These are phyloP conservation scores for Diplodus puntazzo DNA, from an alignment of 2,797 vertebrate species.

Conservation along the genomic window DNA sequence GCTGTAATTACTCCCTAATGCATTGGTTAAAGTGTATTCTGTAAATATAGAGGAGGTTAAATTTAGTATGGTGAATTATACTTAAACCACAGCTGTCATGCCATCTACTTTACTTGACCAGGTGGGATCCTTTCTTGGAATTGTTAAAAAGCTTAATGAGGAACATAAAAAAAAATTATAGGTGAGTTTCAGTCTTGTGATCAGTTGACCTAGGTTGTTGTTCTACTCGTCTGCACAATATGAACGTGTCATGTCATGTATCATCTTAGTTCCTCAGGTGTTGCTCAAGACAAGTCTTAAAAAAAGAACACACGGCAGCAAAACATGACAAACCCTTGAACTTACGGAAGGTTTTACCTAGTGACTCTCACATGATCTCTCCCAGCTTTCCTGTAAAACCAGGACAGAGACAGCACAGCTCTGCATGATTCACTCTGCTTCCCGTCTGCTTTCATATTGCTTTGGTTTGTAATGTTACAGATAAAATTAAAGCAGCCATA, in stretches of 20 bases:
- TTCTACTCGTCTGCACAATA: constrained; percentile 13
- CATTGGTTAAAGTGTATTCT: not conserved
- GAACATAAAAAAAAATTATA: not conserved
- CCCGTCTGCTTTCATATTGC: not conserved
- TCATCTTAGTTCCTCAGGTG: constrained; percentile 8
- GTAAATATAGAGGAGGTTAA: not conserved
- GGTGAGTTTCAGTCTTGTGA: not conserved
- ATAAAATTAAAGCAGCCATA: too few species aligned
- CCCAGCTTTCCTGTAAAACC: not conserved
- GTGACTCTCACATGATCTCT: constrained; percentile 68
- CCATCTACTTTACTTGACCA: not conserved
- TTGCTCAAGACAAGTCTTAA: constrained; percentile 17
- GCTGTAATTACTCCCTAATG: not conserved
- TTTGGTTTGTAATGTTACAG: not conserved
- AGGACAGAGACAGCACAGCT: not conserved
- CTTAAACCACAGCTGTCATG: not conserved
- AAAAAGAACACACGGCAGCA: constrained; percentile 12
- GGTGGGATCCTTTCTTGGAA: not conserved
- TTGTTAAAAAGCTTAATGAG: not conserved
- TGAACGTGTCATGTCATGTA: not conserved
- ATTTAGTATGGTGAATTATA: not conserved
- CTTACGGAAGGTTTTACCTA: constrained; percentile 38
- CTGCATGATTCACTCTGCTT: constrained; percentile 32
- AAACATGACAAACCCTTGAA: constrained; percentile 10
- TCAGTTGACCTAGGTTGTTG: not conserved